Evolutionary conservation across 1,140 invertebrate species (phyloP), one percentile per base, ranked within the genome.

Genomic region (Achatina immaculata): DNA sequence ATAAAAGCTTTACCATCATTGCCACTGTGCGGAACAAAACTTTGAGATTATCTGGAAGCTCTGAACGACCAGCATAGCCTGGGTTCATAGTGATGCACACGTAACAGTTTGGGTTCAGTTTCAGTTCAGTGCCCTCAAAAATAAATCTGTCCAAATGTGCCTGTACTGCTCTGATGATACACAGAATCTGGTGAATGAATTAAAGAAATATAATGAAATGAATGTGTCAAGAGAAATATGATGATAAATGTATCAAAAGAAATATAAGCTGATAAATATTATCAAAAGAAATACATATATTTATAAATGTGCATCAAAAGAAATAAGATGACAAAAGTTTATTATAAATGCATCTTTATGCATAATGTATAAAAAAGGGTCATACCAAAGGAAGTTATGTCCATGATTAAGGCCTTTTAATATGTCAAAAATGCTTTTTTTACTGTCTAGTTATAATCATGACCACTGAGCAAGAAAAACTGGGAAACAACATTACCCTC

Each of bases 101-200:
- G 75, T 91, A 92, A 80, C 91, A 92, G 82, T 89, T 91, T 38
- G 89, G 86, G 82, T 92, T 91, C 28, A 92, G 83, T 3, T 85
- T 84, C 55, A 92, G 82, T 65, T 90, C 88, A 45, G 91, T 92
- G 42, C 91, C 91, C 83, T 92, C 91, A 86, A 92, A 92, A 0
- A 89, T 71, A 81, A 92, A 92, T 24, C 66, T 83, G 0, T 91
- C 88, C 40, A 90, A 80, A n/a, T 90, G 79, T 31, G 38, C 87
- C 82, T 90, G 90, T 0, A 92, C 89, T 58, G 91, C 91, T 81
- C 90, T 85, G 66, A 92, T 91, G 77, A 92, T 92, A 78, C 89
- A 91, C 66, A 92, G 85, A 83, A 92, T 92, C 91, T 98, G 95
- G 87, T 83, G 65, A 38, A 81, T 16, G 34, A 73, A 55, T 73